Evolutionary conservation across 2,888 invertebrate genomes (phyloP), one percentile per base, ranked within the genome.

Genomic region (Tinea trinotella): DNA sequence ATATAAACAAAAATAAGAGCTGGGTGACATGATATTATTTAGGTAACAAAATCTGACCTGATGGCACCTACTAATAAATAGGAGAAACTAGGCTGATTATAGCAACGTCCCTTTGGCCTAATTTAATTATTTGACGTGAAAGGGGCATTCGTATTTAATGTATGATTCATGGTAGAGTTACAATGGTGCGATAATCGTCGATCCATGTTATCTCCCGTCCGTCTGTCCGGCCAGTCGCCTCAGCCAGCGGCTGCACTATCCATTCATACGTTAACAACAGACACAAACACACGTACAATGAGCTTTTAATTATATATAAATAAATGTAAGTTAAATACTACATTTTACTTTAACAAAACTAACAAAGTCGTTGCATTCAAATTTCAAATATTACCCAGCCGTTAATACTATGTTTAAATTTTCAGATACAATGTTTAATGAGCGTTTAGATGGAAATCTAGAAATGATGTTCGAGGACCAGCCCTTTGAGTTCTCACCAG

Each of bases 161-260:
- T n/a, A n/a, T n/a, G n/a, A n/a, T n/a, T n/a, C n/a, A n/a, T n/a
- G n/a, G n/a, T n/a, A n/a, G n/a, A n/a, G n/a, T n/a, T n/a, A n/a
- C n/a, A n/a, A 71, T 72, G 68, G 68, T 62, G 64, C 70, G 79
- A 76, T 83, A 76, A 82, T 81, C 82, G 70, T 58, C 65, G 76
- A 78, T 81, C 74, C 71, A 58, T 63, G 74, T 78, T 84, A 84
- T 84, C 84, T 69, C 63, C 65, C 74, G 78, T 76, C 76, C 79
- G 76, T 73, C 70, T 34, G 52, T 24, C 50, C 49, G 52, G 40
- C 46, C 12, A 7, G 10, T 61, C 65, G 65, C 60, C 55, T 60
- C 58, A 56, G 56, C 54, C 48, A 58, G 55, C 48, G 58, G 55
- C 59, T 62, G 60, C 64, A 65, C 61, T 62, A 62, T 64, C 73